These are phyloP conservation scores for Kradibia gibbosae DNA, from an alignment of 1,140 invertebrate species.

Conservation along the genomic window DNA sequence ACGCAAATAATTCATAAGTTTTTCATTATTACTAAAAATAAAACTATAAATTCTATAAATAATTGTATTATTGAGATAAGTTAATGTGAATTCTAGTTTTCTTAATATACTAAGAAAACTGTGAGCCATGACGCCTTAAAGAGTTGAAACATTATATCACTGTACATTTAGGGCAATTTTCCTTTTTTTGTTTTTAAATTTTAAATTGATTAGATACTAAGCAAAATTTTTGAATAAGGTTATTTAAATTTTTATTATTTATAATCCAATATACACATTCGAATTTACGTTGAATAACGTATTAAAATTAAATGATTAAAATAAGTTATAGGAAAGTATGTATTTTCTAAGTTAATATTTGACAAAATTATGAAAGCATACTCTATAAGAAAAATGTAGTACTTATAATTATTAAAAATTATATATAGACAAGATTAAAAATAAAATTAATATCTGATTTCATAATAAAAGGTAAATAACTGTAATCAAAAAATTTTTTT, in stretches of 20 bases:
- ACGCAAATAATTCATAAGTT: slow-evolving; percentile 28
- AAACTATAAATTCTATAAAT: slow-evolving; percentile 36
- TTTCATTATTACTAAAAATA: slow-evolving; percentile 41
- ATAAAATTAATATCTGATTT: slow-evolving; percentile 3
- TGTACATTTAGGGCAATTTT: slow-evolving; percentile 34
- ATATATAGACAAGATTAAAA: slow-evolving; percentile 5
- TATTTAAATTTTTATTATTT: no score
- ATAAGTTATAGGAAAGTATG: slow-evolving; percentile 5
- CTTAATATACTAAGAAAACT: slow-evolving; percentile 39
- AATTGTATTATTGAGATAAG: slow-evolving; percentile 36
- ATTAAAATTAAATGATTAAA: slow-evolving; percentile 29
- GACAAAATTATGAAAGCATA: slow-evolving; percentile 5
- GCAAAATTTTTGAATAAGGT: no score
- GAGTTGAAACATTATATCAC: slow-evolving; percentile 41
- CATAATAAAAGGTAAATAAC: not conserved
- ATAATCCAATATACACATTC: no score
- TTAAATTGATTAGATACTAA: no score
- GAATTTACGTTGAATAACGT: no score
- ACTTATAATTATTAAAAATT: slow-evolving; percentile 6
- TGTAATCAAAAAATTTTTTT: slow-evolving; percentile 11
- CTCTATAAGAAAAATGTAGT: slow-evolving; percentile 30
- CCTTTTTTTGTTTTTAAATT: slow-evolving; percentile 10
- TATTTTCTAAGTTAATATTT: not conserved
- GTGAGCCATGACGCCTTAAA: slow-evolving; percentile 19
- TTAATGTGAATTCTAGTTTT: slow-evolving; percentile 44